Evolutionary conservation across 1,140 invertebrate species (phyloP).

Genomic region (Tetragnatha versicolor): DNA sequence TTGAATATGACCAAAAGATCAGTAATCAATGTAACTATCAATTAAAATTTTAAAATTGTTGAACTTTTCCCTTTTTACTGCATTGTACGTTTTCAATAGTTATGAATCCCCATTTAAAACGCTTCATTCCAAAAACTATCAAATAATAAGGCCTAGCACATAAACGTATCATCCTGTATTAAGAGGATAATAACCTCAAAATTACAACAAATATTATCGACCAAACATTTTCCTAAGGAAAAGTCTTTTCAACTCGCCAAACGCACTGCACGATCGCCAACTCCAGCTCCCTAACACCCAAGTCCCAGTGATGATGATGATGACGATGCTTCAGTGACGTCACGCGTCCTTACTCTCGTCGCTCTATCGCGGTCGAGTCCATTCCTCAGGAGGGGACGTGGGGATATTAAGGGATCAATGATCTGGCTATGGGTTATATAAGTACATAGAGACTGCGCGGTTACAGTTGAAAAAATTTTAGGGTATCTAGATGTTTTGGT

Average conservation of each 20-base stretch:
- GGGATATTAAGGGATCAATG: slow-evolving; percentile 30
- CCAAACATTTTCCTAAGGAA: not conserved
- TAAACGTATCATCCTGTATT: too few species aligned
- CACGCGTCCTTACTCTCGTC: slow-evolving; percentile 52
- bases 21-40: too few species aligned
- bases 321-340: slow-evolving; percentile 53
- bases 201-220: not conserved
- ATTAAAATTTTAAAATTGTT: too few species aligned
- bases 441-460: not conserved
- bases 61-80: too few species aligned
- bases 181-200: not conserved
- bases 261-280: not conserved
- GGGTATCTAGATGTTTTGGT: too few species aligned
- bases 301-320: slow-evolving; percentile 50
- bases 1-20: too few species aligned
- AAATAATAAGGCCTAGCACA: too few species aligned
- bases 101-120: too few species aligned
- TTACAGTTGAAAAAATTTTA: too few species aligned
- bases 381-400: slow-evolving; percentile 2
- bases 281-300: not conserved
- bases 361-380: slow-evolving; percentile 35
- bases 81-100: too few species aligned
- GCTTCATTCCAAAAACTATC: too few species aligned
- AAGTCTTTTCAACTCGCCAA: not conserved
- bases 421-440: slow-evolving; percentile 45